These are phyloP conservation scores for Ceyx margarethae DNA, from an alignment of 2,113 vertebrate species.

Conservation along the genomic window DNA sequence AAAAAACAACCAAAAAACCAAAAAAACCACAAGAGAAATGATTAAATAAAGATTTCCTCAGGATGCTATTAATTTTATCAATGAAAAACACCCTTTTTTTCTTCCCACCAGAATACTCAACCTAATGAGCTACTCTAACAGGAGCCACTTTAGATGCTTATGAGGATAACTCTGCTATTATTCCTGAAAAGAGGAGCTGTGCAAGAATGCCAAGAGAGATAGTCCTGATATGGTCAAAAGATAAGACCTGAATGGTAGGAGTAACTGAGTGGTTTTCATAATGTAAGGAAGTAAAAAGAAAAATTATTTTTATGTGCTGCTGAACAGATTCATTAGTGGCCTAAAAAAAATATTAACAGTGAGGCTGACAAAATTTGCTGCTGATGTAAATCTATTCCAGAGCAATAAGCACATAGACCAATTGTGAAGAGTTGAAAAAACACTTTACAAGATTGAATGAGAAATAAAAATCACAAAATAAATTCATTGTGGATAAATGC, in stretches of 20 bases:
- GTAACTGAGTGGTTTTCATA: not conserved
- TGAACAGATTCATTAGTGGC: not conserved
- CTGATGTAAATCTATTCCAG: not conserved
- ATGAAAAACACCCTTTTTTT: not conserved
- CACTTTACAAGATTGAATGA: not conserved
- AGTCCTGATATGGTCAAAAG: not conserved
- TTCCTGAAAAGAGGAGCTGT: not conserved
- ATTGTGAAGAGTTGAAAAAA: not conserved
- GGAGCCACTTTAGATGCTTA: not conserved
- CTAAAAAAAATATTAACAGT: not conserved
- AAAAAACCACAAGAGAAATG: not conserved
- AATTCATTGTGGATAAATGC: not conserved
- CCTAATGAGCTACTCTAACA: not conserved
- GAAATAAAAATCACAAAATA: not conserved
- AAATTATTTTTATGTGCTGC: not conserved
- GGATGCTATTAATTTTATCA: not conserved
- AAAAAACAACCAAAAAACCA: no score
- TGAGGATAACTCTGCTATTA: not conserved
- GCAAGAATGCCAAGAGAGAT: not conserved
- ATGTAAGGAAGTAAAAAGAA: not conserved
- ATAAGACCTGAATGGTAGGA: not conserved
- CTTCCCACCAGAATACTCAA: not conserved
- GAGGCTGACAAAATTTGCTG: not conserved
- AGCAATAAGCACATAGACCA: not conserved
- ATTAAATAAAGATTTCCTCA: not conserved